Percentiles rank a stretch among this genome's conserved stretches.
Evolutionary conservation across 2,888 invertebrate genomes (phyloP).

Genomic region (Coleophora deauratella): DNA sequence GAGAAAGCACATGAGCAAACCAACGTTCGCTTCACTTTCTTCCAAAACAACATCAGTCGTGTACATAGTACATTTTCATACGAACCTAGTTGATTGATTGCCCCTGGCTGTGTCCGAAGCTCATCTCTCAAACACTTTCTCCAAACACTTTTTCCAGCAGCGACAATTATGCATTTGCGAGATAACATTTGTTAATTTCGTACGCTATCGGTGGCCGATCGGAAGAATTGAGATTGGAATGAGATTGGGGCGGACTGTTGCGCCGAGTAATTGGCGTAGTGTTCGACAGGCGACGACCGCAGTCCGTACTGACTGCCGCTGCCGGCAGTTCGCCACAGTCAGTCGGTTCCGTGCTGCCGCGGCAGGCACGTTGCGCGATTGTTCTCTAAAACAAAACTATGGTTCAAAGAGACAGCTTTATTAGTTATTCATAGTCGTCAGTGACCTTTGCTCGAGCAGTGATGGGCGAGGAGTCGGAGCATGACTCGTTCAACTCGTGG

Average conservation of each 20-base stretch:
- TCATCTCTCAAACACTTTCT: conserved; percentile 41
- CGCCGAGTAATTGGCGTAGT: conserved; percentile 44
- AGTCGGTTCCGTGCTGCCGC: conserved; percentile 43
- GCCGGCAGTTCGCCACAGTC: conserved; percentile 31
- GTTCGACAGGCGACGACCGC: conserved; percentile 18
- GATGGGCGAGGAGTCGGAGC: conserved; percentile 65
- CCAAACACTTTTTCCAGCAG: conserved; percentile 42
- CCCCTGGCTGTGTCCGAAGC: conserved; percentile 16
- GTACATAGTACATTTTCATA: conserved; percentile 27
- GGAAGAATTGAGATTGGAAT: conserved; percentile 59
- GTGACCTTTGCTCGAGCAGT: conserved; percentile 39
- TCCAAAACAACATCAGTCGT: conserved; percentile 14
- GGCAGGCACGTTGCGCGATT: conserved; percentile 35
- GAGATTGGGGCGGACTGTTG: conserved; percentile 49
- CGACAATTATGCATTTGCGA: conserved; percentile 29
- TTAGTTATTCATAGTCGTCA: conserved; percentile 7
- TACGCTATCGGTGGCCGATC: conserved; percentile 46
- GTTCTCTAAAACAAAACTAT: conserved; percentile 35
- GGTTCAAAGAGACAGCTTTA: conserved; percentile 28
- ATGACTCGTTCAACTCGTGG: conserved; percentile 66
- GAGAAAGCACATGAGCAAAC: conserved; percentile 22
- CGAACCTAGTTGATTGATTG: conserved; percentile 42
- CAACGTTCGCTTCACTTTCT: not conserved
- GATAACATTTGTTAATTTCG: conserved; percentile 54
- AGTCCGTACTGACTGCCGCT: too few relatives aligned